Conservation (phyloP, 2,113 vertebrate species). For the Chiloscyllium plagiosum region DNA sequence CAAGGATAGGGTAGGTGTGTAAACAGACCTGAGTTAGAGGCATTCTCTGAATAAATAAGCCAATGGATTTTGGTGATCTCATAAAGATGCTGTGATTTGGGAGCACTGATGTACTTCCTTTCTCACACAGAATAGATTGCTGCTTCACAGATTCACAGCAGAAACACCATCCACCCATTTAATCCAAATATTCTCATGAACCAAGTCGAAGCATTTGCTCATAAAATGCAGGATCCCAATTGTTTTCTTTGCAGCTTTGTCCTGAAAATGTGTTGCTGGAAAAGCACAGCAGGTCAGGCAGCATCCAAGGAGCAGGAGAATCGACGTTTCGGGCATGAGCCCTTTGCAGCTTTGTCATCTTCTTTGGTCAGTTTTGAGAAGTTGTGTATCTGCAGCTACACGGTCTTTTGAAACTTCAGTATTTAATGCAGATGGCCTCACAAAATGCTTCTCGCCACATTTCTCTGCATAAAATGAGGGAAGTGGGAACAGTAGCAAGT, state of each 20-base stretch:
- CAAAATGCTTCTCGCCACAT: not conserved
- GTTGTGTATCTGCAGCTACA: not conserved
- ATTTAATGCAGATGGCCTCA: not conserved
- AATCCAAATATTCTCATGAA: not conserved
- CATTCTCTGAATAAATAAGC: not conserved
- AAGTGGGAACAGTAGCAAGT: no score
- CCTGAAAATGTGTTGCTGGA: no score
- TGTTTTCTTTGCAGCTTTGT: not conserved
- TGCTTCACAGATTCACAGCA: not conserved
- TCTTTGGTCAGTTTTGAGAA: not conserved
- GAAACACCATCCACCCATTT: not conserved
- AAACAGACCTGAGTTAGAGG: not conserved
- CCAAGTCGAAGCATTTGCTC: not conserved
- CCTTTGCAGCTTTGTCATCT: not conserved
- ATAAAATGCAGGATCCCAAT: not conserved
- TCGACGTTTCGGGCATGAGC: no score
- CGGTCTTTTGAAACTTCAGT: not conserved
- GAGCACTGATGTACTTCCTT: not conserved
- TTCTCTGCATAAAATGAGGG: not conserved
- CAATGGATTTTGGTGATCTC: not conserved
- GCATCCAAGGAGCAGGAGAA: no score
- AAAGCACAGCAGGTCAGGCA: no score
- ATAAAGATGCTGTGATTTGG: not conserved
- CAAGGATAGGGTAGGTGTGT: no score
- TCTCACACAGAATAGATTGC: not conserved